These are phyloP conservation scores for Chromobotia macracanthus DNA, from an alignment of 2,797 vertebrate species.

Conservation along the genomic window DNA sequence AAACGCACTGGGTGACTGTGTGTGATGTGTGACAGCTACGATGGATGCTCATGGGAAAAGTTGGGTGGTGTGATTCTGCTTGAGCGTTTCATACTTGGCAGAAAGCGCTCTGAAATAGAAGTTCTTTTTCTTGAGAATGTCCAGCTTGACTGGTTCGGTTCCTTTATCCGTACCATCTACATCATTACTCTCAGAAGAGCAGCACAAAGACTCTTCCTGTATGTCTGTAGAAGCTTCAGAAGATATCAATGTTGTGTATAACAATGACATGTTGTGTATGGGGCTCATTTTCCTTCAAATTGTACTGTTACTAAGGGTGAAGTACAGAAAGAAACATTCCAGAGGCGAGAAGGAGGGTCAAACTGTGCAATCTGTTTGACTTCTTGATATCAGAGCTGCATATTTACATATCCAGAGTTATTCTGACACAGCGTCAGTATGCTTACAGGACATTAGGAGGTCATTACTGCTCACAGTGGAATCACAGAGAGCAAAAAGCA, in stretches of 20 bases:
- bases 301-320: neutral
- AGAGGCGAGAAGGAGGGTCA: neutral
- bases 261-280: slow-evolving; percentile 30
- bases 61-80: neutral
- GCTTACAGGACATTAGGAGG: neutral
- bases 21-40: neutral
- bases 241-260: slow-evolving; percentile 21
- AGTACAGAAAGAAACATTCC: slow-evolving; percentile 9
- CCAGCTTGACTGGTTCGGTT: neutral
- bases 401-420: neutral
- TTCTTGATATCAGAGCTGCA: slow-evolving; percentile 4
- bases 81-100: too few relatives aligned
- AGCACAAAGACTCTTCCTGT: slow-evolving; percentile 31
- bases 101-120: too few relatives aligned
- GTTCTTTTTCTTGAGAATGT: too few relatives aligned
- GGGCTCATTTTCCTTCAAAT: neutral
- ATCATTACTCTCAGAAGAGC: neutral
- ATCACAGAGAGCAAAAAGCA: neutral
- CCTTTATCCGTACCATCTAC: neutral
- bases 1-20: neutral
- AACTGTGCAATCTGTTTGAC: neutral
- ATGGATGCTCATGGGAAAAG: neutral
- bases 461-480: neutral
- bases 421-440: neutral
- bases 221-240: slow-evolving; percentile 1